A percentile compares a stretch with the other conserved stretches of the same genome.
Conservation (phyloP, 92 coral and sea anemone species). For the Paragorgia papillata region DNA sequence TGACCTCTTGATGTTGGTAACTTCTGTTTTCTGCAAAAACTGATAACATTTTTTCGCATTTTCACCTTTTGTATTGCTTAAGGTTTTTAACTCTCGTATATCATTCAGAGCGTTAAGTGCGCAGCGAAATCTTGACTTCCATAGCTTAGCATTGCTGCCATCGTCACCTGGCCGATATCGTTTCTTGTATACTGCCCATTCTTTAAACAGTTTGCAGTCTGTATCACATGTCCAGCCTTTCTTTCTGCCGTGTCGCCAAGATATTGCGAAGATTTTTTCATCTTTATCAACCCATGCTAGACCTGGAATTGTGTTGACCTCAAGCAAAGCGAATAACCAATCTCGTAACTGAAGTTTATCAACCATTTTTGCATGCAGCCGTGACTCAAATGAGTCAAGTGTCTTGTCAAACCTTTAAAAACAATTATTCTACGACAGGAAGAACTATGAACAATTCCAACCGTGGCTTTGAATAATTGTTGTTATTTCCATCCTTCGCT, state of each 20-base stretch:
- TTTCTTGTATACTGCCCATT: slow-evolving; percentile 91
- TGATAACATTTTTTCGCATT: slow-evolving; percentile 88
- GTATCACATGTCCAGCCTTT: slow-evolving; percentile 80
- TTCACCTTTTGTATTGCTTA: slow-evolving; percentile 80
- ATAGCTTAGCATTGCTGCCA: slow-evolving; percentile 83
- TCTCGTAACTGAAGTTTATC: slow-evolving; percentile 87
- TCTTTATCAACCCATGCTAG: slow-evolving; percentile 83
- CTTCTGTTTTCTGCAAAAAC: slow-evolving; percentile 42
- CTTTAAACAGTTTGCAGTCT: slow-evolving; percentile 82
- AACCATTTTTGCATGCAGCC: slow-evolving; percentile 74
- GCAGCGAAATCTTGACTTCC: slow-evolving; percentile 99
- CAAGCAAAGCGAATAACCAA: slow-evolving; percentile 76
- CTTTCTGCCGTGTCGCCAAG: slow-evolving; percentile 98
- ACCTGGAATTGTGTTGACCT: slow-evolving; percentile 74
- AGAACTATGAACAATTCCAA: background rate
- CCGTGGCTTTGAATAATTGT: background rate
- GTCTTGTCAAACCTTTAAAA: background rate
- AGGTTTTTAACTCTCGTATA: slow-evolving; percentile 73
- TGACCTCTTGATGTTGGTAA: background rate
- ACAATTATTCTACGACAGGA: background rate
- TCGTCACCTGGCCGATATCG: slow-evolving; percentile 75
- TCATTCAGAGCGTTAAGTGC: slow-evolving; percentile 95
- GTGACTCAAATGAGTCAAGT: background rate
- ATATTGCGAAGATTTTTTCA: slow-evolving; percentile 74
- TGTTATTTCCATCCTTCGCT: background rate